Percentiles rank a stretch among this genome's conserved stretches.
Evolutionary conservation across 2,888 invertebrate genomes (phyloP).

Genomic region (Branchinecta sandiegonensis): DNA sequence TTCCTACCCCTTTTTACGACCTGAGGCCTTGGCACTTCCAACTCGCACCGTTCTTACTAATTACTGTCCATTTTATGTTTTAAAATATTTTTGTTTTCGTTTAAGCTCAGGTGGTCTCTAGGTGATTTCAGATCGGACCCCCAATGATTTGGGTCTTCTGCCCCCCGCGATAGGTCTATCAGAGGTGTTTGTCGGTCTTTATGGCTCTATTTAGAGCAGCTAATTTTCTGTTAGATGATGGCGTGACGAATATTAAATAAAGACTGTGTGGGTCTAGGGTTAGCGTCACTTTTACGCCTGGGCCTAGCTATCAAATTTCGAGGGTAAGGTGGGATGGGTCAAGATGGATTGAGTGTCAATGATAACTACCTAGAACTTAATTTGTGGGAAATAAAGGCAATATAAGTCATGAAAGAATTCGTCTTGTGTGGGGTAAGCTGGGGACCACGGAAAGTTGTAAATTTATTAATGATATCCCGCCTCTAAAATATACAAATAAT

Average conservation of each 20-base stretch:
- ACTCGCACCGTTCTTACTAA: not conserved
- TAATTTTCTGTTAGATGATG: not conserved
- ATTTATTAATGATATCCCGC: too few species aligned
- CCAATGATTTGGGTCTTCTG: not conserved
- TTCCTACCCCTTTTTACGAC: too few species aligned
- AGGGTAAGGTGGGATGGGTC: not conserved
- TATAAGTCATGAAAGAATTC: too few species aligned
- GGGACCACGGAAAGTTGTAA: too few species aligned
- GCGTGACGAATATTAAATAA: slow-evolving; percentile 15
- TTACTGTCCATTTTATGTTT: slow-evolving; percentile 7
- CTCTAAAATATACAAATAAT: too few species aligned
- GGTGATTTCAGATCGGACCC: not conserved
- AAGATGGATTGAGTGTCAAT: slow-evolving; percentile 3
- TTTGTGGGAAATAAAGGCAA: too few species aligned
- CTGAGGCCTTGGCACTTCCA: too few species aligned
- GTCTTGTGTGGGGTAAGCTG: too few species aligned
- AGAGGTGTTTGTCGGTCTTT: slow-evolving; percentile 9
- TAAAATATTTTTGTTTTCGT: slow-evolving; percentile 10
- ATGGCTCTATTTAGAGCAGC: slow-evolving; percentile 12
- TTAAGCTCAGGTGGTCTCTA: not conserved
- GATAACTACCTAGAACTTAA: too few species aligned
- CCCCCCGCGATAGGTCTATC: slow-evolving; percentile 14
- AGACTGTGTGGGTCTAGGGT: not conserved
- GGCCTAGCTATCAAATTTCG: not conserved
- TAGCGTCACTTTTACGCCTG: not conserved